Percentiles rank a stretch among this genome's conserved stretches.
phyloP scores from a whole-genome alignment of 53 echinoderm and acorn worm species.

The Patiria pectinifera region DNA sequence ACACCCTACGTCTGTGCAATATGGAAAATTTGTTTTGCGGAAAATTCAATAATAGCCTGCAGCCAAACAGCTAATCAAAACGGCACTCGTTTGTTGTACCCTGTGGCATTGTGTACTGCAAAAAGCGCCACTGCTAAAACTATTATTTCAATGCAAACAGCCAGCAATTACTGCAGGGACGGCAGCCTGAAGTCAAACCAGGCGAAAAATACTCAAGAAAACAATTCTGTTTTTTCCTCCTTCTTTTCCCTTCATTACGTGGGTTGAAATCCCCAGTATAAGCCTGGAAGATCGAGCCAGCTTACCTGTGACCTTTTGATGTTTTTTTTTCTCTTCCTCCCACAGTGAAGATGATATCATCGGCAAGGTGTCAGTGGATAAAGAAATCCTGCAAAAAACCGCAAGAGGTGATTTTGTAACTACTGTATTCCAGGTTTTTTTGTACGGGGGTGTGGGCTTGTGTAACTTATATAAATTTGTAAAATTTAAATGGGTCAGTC shows the following conservation, averaged over 20 bases:
- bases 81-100: background rate
- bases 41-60: background rate
- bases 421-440: no score
- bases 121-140: background rate
- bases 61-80: background rate
- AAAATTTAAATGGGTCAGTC: no score
- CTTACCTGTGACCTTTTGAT: conserved; percentile 23
- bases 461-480: no score
- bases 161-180: background rate
- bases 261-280: conserved; percentile 9
- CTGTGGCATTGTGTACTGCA: background rate
- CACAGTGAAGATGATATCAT: conserved; percentile 72
- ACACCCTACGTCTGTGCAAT: background rate
- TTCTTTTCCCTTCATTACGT: background rate
- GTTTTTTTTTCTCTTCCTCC: conserved; percentile 15
- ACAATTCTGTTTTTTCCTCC: background rate
- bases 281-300: background rate
- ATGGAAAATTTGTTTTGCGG: background rate
- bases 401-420: conserved; percentile 55
- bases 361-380: conserved; percentile 72
- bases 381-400: conserved; percentile 50
- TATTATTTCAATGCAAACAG: background rate
- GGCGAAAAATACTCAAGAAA: background rate
- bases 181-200: background rate
- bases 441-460: no score